Evolutionary conservation across 2,797 vertebrate genomes (phyloP), one percentile per base, ranked within the genome.

Genomic region (Cossypha polioptera): DNA sequence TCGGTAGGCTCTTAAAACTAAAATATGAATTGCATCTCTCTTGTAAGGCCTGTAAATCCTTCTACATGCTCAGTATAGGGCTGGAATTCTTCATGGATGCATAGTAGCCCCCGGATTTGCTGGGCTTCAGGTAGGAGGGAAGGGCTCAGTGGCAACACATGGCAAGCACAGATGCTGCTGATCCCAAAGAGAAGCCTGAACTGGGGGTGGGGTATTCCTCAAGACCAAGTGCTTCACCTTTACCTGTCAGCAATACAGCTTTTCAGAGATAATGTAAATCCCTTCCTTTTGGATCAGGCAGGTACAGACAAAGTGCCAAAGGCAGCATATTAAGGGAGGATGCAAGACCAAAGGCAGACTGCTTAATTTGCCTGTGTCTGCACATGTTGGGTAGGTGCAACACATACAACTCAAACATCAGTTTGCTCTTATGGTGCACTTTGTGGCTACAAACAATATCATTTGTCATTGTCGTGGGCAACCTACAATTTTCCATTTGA

Each of bases 211-310:
- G 55, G 9, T 68, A 1, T 69, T 84, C 31, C 21, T 61, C 15
- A 16, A 51, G 61, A 43, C 63, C 22, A 57, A 77, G 59, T 54
- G 36, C 40, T 77, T 92, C 68, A 17, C n/a, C 51, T 87, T 62
- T 53, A 28, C 58, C 48, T 86, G 54, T 71, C 79, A 67, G 36
- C 6, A 75, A 83, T 19, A 28, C 47, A 78, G 68, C 50, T 86
- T 35, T 35, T 42, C 79, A 61, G 63, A 96, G 69, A 21, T 88
- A 68, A 92, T 78, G 55, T 59, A 71, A 78, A 93, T 83, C 47
- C 54, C 77, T 90, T 96, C 84, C 86, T 82, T 93, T 93, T 93
- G 95, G 87, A 94, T 91, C 84, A 71, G 95, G 86, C 94, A 96
- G 92, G 88, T 92, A 73, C 82, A 89, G 66, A 94, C 68, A 84